These are phyloP conservation scores for Camarhynchus parvulus DNA, from an alignment of 2,113 vertebrate species.

Conservation along the genomic window DNA sequence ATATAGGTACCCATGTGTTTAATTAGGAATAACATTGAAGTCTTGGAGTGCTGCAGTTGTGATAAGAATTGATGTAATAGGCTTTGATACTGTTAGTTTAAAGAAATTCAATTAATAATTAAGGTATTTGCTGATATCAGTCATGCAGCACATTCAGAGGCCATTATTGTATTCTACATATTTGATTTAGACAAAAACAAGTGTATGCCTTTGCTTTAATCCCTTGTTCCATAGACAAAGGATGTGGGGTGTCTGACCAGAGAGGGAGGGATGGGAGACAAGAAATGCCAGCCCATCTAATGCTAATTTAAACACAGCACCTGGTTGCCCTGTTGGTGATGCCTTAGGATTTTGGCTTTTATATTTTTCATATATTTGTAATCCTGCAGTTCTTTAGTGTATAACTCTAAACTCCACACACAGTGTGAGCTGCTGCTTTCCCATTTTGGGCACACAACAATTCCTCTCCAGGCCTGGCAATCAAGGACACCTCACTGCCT, in stretches of 20 bases:
- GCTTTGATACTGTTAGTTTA: conserved; percentile 54
- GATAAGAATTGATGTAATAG: conserved; percentile 45
- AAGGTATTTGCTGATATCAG: conserved; percentile 38
- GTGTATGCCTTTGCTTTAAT: neutral
- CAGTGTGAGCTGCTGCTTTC: neutral
- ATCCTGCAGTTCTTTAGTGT: neutral
- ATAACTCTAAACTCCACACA: rapidly evolving
- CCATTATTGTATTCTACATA: conserved; percentile 6
- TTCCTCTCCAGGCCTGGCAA: neutral
- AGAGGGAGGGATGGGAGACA: neutral
- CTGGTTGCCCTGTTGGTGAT: neutral
- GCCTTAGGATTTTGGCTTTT: neutral
- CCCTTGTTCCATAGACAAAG: neutral
- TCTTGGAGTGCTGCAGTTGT: conserved; percentile 4
- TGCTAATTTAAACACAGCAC: neutral
- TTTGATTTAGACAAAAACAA: conserved; percentile 19
- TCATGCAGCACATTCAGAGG: conserved; percentile 1
- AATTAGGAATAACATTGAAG: conserved; percentile 45
- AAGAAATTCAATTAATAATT: conserved; percentile 59
- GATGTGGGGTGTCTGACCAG: neutral
- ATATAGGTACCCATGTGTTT: conserved; percentile 22
- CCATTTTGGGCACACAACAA: neutral
- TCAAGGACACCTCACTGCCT: neutral
- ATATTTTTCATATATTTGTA: neutral
- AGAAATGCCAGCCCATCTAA: neutral